These are phyloP conservation scores for Oeneis ivallda DNA, from an alignment of 2,888 invertebrate species.

Conservation along the genomic window DNA sequence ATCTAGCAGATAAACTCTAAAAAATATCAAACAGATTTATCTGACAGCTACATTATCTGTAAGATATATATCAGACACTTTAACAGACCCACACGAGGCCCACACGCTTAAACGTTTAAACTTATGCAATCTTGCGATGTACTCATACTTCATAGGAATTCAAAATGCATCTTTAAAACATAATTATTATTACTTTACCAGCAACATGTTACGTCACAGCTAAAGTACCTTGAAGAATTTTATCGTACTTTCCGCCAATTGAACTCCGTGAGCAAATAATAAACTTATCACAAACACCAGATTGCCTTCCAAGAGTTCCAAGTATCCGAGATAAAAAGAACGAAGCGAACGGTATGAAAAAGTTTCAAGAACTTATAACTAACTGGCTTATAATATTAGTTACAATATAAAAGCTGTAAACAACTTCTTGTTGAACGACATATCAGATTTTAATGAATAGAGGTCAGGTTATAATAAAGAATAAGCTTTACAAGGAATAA, in stretches of 20 bases:
- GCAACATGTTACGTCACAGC: neutral
- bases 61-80: too few relatives aligned
- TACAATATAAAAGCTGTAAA: conserved; percentile 3
- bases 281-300: conserved; percentile 64
- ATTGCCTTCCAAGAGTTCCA: conserved; percentile 34
- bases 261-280: conserved; percentile 64
- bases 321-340: conserved; percentile 65
- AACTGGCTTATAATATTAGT: conserved; percentile 48
- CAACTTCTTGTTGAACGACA: neutral
- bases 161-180: too few relatives aligned
- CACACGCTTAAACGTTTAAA: too few relatives aligned
- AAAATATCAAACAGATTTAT: too few relatives aligned
- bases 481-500: too few relatives aligned
- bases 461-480: too few relatives aligned
- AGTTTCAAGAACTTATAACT: conserved; percentile 54
- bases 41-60: too few relatives aligned
- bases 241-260: conserved; percentile 23
- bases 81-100: too few relatives aligned
- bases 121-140: too few relatives aligned
- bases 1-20: too few relatives aligned
- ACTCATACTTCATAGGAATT: too few relatives aligned
- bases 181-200: neutral
- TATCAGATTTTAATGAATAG: neutral
- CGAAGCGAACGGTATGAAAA: conserved; percentile 60
- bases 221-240: neutral